Conservation (phyloP, 2,113 vertebrate genomes). For the Calonectris borealis region DNA sequence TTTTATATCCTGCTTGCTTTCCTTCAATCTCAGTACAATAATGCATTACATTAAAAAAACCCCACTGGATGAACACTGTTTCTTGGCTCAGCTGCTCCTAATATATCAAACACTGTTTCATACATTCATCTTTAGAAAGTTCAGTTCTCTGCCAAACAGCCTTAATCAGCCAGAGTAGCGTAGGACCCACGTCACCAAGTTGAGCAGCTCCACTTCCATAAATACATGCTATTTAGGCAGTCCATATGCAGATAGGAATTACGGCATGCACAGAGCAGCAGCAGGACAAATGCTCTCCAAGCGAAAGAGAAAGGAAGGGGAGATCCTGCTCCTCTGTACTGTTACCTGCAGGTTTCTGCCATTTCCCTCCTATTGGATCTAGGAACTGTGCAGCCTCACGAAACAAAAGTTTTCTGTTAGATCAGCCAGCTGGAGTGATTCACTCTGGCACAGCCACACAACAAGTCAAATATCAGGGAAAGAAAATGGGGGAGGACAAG, state of each 20-base stretch:
- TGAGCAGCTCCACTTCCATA: background rate
- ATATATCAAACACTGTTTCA: background rate
- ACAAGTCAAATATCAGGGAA: background rate
- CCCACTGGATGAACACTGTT: background rate
- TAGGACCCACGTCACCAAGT: accelerated
- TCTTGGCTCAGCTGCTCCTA: background rate
- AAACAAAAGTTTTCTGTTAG: background rate
- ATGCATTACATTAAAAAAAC: background rate
- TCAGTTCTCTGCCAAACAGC: background rate
- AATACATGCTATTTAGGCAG: background rate
- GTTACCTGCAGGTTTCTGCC: background rate
- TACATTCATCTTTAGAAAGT: background rate
- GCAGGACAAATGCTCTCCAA: background rate
- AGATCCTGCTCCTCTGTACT: background rate
- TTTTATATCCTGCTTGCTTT: background rate
- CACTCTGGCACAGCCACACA: background rate
- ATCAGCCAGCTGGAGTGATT: background rate
- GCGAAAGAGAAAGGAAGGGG: background rate
- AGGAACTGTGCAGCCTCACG: background rate
- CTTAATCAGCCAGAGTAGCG: background rate
- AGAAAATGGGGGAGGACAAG: background rate
- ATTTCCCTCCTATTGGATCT: background rate
- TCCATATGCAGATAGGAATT: accelerated
- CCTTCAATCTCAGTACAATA: background rate
- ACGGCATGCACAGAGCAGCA: background rate